phyloP scores from a whole-genome alignment of 2,797 vertebrate species.

The Phyllotis vaccarum region DNA sequence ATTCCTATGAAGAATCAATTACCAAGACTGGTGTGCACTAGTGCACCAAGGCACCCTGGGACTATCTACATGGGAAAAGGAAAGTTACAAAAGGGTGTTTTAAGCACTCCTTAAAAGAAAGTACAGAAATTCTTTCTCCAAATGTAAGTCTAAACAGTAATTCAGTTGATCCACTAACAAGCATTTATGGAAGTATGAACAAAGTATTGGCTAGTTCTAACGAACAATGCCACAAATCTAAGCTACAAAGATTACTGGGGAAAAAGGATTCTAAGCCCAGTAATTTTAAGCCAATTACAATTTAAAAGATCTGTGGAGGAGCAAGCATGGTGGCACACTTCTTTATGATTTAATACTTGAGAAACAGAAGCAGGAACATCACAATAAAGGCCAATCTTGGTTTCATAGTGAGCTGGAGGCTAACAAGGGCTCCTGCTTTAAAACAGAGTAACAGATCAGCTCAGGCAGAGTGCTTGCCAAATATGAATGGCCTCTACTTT shows the following conservation, averaged over 20 bases:
- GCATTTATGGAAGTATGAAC: neutral
- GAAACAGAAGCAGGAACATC: neutral
- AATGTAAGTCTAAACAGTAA: conserved; percentile 28
- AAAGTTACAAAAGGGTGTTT: neutral
- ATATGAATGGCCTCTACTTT: too few relatives aligned
- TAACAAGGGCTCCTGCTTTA: neutral
- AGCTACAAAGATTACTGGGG: neutral
- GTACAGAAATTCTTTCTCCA: neutral
- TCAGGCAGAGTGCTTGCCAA: neutral
- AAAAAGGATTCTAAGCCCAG: neutral
- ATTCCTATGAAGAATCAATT: conserved; percentile 13
- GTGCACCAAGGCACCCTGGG: neutral
- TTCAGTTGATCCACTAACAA: neutral
- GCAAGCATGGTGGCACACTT: neutral
- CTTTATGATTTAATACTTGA: neutral
- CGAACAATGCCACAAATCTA: neutral
- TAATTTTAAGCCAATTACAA: neutral
- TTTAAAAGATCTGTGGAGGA: neutral
- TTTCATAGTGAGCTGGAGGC: too few relatives aligned
- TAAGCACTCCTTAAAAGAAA: neutral
- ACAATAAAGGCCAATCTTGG: too few relatives aligned
- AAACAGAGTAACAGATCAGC: neutral
- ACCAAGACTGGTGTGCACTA: neutral
- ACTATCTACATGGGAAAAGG: neutral
- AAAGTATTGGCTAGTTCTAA: neutral